Evolutionary conservation across 1,140 invertebrate genomes (phyloP), one percentile per base, ranked within the genome.

Genomic region (Brachionus rotundiformis): DNA sequence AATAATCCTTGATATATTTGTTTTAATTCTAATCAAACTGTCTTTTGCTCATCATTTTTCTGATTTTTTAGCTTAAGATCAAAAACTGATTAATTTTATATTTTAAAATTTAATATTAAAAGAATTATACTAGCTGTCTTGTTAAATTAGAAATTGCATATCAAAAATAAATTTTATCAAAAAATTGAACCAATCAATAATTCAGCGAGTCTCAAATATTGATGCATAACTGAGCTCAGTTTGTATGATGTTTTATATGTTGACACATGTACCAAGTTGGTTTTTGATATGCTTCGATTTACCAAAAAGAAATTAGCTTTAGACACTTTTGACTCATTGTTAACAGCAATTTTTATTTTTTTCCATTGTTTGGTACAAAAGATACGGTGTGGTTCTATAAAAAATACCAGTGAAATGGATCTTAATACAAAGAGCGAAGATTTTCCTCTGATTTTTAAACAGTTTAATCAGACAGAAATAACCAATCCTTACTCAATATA

Each of bases 1-100:
- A 29, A 29, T 63, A 29, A 63, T 29, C 61, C 29, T 33, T 63
- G 29, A 63, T 63, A 29, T 63, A 54, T 63, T 63, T 29, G 8
- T 63, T 63, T 63, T 63, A 13, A 13, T 63, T 63, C 29, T 29
- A 63, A 29, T 63, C 61, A 63, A 63, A 63, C 61, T 63, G 61
- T 63, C 61, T 63, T 63, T 33, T 63, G 29, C 61, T 63, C 29
- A 63, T 63, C 61, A 63, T 13, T 63, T 63, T 63, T 63, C n/a
- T 63, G 11, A 29, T 63, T 63, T 63, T 63, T n/a, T 31, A 29
- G 29, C 25, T 33, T 33, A 13, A 63, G 10, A 63, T n/a, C 25
- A 33, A 63, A 63, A 27, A 31, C 10, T 33, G 29, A 63, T 29
- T 31, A 63, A 29, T 63, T 33, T 29, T 63, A 29, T 7, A 23